phyloP scores from a whole-genome alignment of 2,888 invertebrate species.

The Mesoligia furuncula region DNA sequence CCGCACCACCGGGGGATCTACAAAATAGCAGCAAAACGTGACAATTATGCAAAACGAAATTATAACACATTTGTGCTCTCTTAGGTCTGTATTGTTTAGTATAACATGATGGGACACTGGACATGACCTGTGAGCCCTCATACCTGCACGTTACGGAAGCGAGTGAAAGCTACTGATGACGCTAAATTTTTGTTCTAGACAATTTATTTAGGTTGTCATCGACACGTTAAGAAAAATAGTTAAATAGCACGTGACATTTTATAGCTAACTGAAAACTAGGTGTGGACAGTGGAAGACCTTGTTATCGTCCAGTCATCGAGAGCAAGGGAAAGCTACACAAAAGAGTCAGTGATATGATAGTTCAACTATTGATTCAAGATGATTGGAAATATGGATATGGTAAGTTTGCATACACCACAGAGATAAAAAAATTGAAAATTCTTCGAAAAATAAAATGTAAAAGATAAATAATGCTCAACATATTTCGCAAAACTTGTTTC shows the following conservation, averaged over 20 bases:
- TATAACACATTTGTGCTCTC: not conserved
- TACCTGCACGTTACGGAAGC: not conserved
- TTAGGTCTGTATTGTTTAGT: too few species aligned
- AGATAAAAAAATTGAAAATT: not conserved
- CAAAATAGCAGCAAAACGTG: not conserved
- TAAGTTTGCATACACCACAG: not conserved
- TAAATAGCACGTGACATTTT: too few species aligned
- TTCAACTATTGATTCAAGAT: not conserved
- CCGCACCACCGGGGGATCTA: constrained; percentile 96
- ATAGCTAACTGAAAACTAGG: not conserved
- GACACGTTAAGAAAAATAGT: too few species aligned
- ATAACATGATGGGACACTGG: not conserved
- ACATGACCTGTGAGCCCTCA: too few species aligned
- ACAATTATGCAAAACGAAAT: not conserved
- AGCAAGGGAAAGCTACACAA: not conserved
- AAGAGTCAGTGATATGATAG: not conserved
- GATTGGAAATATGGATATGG: not conserved
- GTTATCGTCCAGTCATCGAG: not conserved
- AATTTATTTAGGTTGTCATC: not conserved
- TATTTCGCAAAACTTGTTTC: constrained; percentile 29
- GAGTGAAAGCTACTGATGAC: not conserved
- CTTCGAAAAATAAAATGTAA: not conserved
- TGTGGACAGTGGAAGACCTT: not conserved
- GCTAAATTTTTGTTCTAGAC: not conserved
- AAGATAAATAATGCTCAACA: constrained; percentile 13